Conservation (phyloP, 1,140 invertebrate species). For the Drosophila tani region DNA sequence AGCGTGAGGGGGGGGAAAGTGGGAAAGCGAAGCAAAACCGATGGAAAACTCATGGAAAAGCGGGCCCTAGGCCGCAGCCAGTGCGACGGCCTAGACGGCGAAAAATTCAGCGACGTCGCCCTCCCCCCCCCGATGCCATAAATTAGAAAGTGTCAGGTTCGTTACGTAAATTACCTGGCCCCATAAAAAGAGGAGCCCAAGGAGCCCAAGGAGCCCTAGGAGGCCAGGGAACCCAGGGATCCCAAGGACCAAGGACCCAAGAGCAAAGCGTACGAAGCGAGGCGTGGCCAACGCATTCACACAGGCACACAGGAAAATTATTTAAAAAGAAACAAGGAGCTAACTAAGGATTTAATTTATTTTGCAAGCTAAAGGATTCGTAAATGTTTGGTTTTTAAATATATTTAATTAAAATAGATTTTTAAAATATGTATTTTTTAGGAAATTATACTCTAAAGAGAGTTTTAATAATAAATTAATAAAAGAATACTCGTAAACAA, state of each 20-base stretch:
- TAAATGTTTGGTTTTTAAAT: no score
- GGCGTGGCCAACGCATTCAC: constrained; percentile 5
- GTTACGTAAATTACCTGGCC: constrained; percentile 84
- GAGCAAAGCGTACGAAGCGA: neutral
- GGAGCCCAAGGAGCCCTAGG: constrained; percentile 9
- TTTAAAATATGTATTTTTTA: no score
- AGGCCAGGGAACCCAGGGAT: constrained; percentile 1
- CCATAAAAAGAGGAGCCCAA: constrained; percentile 64
- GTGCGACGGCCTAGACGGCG: constrained; percentile 37
- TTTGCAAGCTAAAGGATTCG: neutral
- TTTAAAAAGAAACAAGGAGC: neutral
- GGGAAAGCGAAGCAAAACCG: neutral
- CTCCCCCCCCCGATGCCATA: constrained; percentile 63
- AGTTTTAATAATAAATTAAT: neutral
- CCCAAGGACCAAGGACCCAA: neutral
- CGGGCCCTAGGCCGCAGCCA: neutral
- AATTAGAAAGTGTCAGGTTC: constrained; percentile 84
- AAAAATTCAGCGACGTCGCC: constrained; percentile 42
- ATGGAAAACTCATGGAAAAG: neutral
- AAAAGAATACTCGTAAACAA: neutral
- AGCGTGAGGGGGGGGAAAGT: neutral
- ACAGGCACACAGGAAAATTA: neutral
- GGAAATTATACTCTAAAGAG: no score
- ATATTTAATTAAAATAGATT: no score
- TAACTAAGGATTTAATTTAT: neutral